These are phyloP conservation scores for Columba livia DNA, from an alignment of 2,113 vertebrate genomes.

Conservation along the genomic window DNA sequence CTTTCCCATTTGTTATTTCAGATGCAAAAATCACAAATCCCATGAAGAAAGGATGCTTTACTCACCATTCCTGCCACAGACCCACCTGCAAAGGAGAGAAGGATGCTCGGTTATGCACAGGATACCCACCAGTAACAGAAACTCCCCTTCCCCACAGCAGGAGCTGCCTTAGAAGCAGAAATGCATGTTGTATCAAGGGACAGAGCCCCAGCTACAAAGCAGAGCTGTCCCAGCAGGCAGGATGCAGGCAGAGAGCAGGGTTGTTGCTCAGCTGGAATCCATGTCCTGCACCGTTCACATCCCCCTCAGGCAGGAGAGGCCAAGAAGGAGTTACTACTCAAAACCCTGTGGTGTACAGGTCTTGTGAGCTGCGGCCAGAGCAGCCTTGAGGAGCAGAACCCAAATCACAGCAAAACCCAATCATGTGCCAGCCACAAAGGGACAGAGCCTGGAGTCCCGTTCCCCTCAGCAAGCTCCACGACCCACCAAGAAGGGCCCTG, in stretches of 20 bases:
- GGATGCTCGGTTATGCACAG: background rate
- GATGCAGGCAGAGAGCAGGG: background rate
- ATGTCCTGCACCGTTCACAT: background rate
- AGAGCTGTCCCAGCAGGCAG: background rate
- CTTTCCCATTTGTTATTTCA: background rate
- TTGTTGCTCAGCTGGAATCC: background rate
- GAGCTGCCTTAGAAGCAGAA: background rate
- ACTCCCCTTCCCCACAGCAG: background rate
- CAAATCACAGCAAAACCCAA: background rate
- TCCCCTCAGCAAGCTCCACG: background rate
- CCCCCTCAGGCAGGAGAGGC: background rate
- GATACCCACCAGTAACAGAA: background rate
- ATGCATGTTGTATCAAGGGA: background rate
- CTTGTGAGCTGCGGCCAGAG: background rate
- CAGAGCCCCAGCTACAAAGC: background rate
- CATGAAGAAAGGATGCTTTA: background rate
- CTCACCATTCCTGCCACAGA: conserved; percentile 82
- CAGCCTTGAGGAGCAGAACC: background rate
- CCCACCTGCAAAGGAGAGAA: conserved; percentile 76
- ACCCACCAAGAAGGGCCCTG: background rate
- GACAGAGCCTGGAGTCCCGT: background rate
- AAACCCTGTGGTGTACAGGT: background rate
- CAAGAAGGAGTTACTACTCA: background rate
- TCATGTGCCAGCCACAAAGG: background rate
- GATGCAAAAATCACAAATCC: background rate